These are phyloP conservation scores for Silurus asotus DNA, from an alignment of 2,113 vertebrate species.

Conservation along the genomic window DNA sequence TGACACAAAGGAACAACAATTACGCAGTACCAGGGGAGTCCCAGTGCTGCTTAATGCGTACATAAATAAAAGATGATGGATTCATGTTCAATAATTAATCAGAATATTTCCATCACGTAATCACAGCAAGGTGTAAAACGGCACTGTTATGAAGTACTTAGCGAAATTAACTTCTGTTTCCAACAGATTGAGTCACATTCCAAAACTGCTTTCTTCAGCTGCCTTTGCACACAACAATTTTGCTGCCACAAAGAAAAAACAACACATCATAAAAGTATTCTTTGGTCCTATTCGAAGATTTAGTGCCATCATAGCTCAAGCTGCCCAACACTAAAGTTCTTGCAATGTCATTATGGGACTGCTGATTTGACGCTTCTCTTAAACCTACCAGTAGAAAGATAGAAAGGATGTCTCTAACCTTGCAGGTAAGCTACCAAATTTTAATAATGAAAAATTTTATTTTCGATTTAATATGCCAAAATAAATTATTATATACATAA, in stretches of 20 bases:
- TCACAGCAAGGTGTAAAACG: constrained; percentile 43
- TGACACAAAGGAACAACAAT: constrained; percentile 74
- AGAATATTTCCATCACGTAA: constrained; percentile 68
- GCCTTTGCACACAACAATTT: constrained; percentile 56
- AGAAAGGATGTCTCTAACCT: background rate
- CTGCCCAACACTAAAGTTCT: background rate
- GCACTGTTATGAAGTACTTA: constrained; percentile 64
- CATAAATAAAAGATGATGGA: constrained; percentile 81
- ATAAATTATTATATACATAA: no score
- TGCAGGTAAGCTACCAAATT: background rate
- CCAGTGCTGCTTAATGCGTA: constrained; percentile 67
- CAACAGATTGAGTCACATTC: constrained; percentile 71
- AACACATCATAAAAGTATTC: background rate
- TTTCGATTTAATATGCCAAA: no score
- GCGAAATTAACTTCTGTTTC: constrained; percentile 72
- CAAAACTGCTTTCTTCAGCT: constrained; percentile 66
- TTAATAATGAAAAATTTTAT: no score
- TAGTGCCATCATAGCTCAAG: background rate
- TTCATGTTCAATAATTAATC: constrained; percentile 79
- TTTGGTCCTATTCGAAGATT: background rate
- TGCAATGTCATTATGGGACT: background rate
- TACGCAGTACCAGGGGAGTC: constrained; percentile 66
- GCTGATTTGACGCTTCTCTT: background rate
- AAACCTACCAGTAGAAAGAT: background rate
- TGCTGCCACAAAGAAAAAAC: background rate